Conservation (phyloP, 2,113 vertebrate species). For the Antigone vipio region DNA sequence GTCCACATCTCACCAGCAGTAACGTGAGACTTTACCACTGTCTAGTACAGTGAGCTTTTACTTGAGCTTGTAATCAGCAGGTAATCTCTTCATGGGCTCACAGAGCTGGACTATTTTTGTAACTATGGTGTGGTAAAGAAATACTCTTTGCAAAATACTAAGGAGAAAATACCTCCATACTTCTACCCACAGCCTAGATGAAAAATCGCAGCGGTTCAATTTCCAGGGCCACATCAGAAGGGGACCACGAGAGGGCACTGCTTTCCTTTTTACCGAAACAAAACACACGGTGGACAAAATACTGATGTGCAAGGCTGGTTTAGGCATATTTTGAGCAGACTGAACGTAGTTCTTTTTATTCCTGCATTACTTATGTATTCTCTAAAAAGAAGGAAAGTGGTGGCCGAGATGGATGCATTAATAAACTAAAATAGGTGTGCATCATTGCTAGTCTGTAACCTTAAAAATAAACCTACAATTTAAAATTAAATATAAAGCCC, state of each 20-base stretch:
- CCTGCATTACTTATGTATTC: background rate
- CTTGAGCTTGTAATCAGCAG: background rate
- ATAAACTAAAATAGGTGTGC: background rate
- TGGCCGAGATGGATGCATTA: background rate
- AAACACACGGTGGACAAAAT: background rate
- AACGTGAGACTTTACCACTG: background rate
- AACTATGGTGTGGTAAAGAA: background rate
- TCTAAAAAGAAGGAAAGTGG: background rate
- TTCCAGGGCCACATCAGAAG: background rate
- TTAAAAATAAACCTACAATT: background rate
- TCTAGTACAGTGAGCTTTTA: background rate
- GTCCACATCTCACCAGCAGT: background rate
- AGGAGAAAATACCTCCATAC: background rate
- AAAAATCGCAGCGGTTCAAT: background rate
- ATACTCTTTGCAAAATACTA: background rate
- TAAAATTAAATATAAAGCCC: background rate
- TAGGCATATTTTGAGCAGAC: background rate
- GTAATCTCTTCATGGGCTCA: rapidly evolving
- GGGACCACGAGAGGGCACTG: conserved; percentile 73
- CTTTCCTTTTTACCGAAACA: background rate
- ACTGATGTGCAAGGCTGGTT: background rate
- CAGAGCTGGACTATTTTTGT: background rate
- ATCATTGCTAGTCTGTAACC: background rate
- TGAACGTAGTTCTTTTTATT: background rate
- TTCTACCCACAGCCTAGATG: background rate